These are phyloP conservation scores for Sialis fuliginosa DNA, from an alignment of 2,888 invertebrate genomes.

Conservation along the genomic window DNA sequence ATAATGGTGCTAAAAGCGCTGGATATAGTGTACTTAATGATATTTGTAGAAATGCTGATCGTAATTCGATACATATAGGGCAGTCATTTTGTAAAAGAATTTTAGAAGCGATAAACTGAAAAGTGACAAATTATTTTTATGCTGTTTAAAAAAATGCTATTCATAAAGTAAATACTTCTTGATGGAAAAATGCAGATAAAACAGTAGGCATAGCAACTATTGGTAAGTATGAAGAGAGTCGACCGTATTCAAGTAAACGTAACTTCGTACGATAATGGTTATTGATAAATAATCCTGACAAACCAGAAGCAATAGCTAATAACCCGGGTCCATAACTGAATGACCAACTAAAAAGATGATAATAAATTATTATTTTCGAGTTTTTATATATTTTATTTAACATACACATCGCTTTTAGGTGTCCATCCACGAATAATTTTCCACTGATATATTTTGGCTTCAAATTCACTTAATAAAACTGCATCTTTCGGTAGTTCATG, in stretches of 20 bases:
- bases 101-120: constrained; percentile 34
- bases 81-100: constrained; percentile 42
- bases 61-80: constrained; percentile 44
- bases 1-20: constrained; percentile 35
- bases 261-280: constrained; percentile 40
- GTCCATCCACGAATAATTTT: constrained; percentile 40
- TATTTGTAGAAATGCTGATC: constrained; percentile 35
- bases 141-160: neutral
- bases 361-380: constrained; percentile 5
- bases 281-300: constrained; percentile 41
- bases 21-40: constrained; percentile 38
- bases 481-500: constrained; percentile 40
- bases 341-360: constrained; percentile 27
- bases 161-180: constrained; percentile 16
- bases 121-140: constrained; percentile 9
- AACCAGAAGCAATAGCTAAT: constrained; percentile 31
- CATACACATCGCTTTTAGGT: constrained; percentile 39
- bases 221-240: constrained; percentile 39
- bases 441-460: constrained; percentile 41
- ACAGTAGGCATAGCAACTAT: constrained; percentile 39
- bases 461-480: constrained; percentile 31
- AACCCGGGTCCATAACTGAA: constrained; percentile 30
- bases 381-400: constrained; percentile 10
- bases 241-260: constrained; percentile 37
- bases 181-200: constrained; percentile 34